Base-by-base conservation (phyloP, 2,888 invertebrate species). In the Lycia hirtaria region DNA sequence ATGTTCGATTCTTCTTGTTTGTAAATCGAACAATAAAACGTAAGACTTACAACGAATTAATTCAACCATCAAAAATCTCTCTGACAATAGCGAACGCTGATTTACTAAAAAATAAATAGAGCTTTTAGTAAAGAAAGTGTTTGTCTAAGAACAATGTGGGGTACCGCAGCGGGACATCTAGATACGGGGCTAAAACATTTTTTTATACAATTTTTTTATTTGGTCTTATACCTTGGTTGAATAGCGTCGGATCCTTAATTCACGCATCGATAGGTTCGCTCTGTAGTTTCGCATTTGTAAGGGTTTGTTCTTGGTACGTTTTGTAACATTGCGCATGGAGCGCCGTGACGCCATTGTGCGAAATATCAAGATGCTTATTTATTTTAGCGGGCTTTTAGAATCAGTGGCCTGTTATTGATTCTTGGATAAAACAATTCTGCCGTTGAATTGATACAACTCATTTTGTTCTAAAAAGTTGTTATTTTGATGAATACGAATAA, bases 111-210 rank as follows among this genome's bases (percentile, higher is more conserved):
- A 85, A 87, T 77, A 81, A 80, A 85, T 83, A 87, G 76, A 67
- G 68, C 72, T 81, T 81, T 84, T 83, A 79, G 72, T 81, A 79
- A 88, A 85, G 85, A 90, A 89, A 88, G 87, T 90, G 88, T 92
- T 91, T 91, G 90, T 91, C 82, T 85, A 89, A 90, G 91, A 90
- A 91, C 90, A 91, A 90, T 85, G 78, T 71, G 71, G 75, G 64
- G 75, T 70, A 86, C 91, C 91, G 71, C 92, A 91, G 91, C 91
- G 90, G 91, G 92, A 78, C 83, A 88, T 87, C 89, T 85, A 87
- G 87, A 87, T 88, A 85, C 83, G 80, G 76, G 73, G 75, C 75
- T 74, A 76, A 73, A 79, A 73, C 79, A 81, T 88, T 86, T 88
- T 88, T 80, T 87, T 84, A 75, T 75, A 70, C 74, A 72, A 80